These are phyloP conservation scores for Eurois occulta DNA, from an alignment of 2,888 invertebrate species.

Conservation along the genomic window DNA sequence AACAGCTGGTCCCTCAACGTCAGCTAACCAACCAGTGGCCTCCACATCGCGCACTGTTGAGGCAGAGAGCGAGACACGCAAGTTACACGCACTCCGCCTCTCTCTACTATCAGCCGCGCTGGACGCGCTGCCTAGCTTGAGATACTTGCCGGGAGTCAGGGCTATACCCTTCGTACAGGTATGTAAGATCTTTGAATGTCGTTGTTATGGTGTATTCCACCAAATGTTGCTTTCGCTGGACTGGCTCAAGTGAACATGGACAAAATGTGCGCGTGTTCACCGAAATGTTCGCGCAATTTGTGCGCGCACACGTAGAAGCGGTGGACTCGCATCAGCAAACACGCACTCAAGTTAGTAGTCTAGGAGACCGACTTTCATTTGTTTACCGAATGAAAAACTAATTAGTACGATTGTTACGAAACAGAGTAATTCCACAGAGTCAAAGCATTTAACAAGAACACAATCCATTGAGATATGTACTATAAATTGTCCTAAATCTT, in stretches of 20 bases:
- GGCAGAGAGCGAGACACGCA: conserved; percentile 87
- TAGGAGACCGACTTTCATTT: too few species aligned
- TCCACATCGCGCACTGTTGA: conserved; percentile 82
- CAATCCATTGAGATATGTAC: background rate
- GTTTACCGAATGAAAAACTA: too few species aligned
- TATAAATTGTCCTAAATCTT: background rate
- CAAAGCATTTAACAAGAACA: background rate
- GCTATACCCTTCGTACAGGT: conserved; percentile 98
- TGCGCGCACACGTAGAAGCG: too few species aligned
- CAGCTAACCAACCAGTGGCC: conserved; percentile 79
- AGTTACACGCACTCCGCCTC: conserved; percentile 92
- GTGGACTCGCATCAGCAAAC: too few species aligned
- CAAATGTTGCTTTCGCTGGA: too few species aligned
- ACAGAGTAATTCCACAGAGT: too few species aligned
- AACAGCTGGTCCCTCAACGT: conserved; percentile 81
- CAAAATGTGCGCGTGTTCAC: too few species aligned
- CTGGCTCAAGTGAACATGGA: too few species aligned
- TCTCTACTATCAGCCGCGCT: conserved; percentile 94
- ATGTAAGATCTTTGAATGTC: conserved; percentile 21
- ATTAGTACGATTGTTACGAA: too few species aligned
- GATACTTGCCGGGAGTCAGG: conserved; percentile 94
- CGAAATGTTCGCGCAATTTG: too few species aligned
- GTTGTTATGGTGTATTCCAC: background rate
- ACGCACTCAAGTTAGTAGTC: too few species aligned
- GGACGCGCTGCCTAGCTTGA: conserved; percentile 94